phyloP scores from a whole-genome alignment of 2,797 vertebrate genomes.

The Sorex maritimensis region DNA sequence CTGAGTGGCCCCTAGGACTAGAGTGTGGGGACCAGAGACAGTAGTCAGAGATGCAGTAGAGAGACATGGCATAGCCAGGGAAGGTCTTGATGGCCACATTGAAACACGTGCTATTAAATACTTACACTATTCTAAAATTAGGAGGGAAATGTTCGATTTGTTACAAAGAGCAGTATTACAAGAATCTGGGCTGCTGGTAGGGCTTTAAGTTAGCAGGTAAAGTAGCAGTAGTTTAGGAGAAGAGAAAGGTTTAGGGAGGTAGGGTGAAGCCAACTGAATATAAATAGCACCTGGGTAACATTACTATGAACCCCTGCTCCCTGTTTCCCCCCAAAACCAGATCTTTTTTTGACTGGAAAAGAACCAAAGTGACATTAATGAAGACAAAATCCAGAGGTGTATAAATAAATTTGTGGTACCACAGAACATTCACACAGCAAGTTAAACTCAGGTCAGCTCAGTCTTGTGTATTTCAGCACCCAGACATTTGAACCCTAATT shows the following conservation, averaged over 20 bases:
- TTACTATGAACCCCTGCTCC: background rate
- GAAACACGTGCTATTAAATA: constrained; percentile 4
- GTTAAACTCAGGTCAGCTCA: background rate
- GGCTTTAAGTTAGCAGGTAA: background rate
- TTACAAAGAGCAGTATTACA: background rate
- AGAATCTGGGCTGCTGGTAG: background rate
- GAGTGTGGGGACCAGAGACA: background rate
- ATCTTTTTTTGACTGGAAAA: background rate
- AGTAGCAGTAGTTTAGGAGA: background rate
- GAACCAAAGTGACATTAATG: constrained; percentile 11
- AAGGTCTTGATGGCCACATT: background rate
- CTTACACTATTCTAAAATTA: background rate
- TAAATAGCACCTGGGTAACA: background rate
- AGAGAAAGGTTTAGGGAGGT: background rate
- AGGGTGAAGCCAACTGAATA: background rate
- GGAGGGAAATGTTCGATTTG: constrained; percentile 38
- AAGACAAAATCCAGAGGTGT: background rate
- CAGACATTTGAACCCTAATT: background rate
- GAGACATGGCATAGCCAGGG: constrained; percentile 1
- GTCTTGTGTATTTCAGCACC: background rate
- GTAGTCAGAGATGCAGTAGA: constrained; percentile 5
- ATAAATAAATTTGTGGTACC: too few relatives aligned
- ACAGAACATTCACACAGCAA: background rate
- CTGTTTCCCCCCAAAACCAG: background rate
- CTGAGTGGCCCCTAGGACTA: background rate